Evolutionary conservation across 2,113 vertebrate genomes (phyloP).

Genomic region (Melanocharis versteri): DNA sequence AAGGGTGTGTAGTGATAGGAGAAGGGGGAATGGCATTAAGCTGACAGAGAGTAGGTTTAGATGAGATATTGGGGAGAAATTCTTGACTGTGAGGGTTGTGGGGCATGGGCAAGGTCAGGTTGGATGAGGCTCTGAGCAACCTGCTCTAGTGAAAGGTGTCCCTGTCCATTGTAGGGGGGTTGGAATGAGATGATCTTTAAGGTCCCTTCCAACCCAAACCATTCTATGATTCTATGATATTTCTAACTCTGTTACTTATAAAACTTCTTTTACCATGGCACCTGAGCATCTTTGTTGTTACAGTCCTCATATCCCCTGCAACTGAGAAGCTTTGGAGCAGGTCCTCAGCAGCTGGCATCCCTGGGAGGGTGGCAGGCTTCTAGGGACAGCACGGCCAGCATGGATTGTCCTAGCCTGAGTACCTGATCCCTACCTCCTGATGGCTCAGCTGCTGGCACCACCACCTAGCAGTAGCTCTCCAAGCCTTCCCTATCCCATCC

Average conservation of each 20-base stretch:
- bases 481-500: not conserved
- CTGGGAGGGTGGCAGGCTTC: not conserved
- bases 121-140: not conserved
- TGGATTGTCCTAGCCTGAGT: not conserved
- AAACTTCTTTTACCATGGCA: not conserved
- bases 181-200: not conserved
- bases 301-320: not conserved
- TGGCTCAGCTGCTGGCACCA: not conserved
- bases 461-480: not conserved
- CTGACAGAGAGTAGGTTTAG: not conserved
- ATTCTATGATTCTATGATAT: not conserved
- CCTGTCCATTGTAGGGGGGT: fast-evolving
- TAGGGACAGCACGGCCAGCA: not conserved
- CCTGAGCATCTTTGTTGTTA: not conserved
- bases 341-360: not conserved
- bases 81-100: not conserved
- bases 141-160: not conserved
- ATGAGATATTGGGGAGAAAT: not conserved
- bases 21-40: not conserved
- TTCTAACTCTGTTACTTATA: not conserved
- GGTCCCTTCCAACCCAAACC: not conserved
- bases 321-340: not conserved
- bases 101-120: not conserved
- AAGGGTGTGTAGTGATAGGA: not conserved
- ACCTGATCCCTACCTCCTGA: not conserved